Evolutionary conservation across 2,797 vertebrate genomes (phyloP).

Genomic region (Acestrorhynchus altus): DNA sequence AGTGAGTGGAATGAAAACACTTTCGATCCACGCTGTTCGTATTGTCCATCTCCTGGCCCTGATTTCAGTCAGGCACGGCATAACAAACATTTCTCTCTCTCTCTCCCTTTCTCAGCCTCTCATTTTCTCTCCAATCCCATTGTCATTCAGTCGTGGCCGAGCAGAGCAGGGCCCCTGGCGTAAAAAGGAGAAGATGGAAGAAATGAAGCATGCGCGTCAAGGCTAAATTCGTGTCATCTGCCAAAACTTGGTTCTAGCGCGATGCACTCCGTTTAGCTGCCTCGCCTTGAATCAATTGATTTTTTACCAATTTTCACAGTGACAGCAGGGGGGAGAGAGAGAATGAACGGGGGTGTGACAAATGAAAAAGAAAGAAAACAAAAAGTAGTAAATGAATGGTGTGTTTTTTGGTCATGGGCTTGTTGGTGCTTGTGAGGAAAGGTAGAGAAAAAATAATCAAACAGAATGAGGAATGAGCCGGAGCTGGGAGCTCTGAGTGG

Average conservation of each 20-base stretch:
- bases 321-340: constrained; percentile 24
- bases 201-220: constrained; percentile 49
- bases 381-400: constrained; percentile 18
- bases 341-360: constrained; percentile 6
- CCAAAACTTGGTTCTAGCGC: constrained; percentile 49
- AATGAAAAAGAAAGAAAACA: constrained; percentile 23
- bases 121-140: not conserved
- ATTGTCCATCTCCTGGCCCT: constrained; percentile 34
- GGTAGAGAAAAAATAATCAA: constrained; percentile 25
- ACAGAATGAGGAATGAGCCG: constrained; percentile 27
- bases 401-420: constrained; percentile 15
- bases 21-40: constrained; percentile 17
- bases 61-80: constrained; percentile 9
- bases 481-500: not conserved
- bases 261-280: constrained; percentile 47
- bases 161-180: not conserved
- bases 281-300: constrained; percentile 42
- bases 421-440: not conserved
- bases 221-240: constrained; percentile 47
- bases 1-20: constrained; percentile 19
- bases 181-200: constrained; percentile 13
- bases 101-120: not conserved
- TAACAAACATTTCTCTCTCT: constrained; percentile 31
- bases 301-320: constrained; percentile 40
- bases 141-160: constrained; percentile 24